Percentiles rank a stretch among this genome's conserved stretches.
Evolutionary conservation across 1,140 invertebrate species (phyloP).

Genomic region (Centruroides vittatus): DNA sequence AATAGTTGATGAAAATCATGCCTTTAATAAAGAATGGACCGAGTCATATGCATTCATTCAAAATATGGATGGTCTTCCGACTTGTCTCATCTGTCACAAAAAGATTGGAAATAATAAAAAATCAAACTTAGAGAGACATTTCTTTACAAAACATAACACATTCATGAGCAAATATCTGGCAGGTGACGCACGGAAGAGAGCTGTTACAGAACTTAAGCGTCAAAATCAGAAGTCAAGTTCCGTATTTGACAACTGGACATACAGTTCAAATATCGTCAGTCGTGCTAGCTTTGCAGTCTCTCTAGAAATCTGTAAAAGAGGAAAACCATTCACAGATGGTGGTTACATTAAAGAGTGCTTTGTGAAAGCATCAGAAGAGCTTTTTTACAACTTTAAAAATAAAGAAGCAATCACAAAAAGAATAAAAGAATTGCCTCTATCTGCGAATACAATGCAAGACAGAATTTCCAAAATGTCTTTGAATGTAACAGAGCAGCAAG

Average conservation of each 20-base stretch:
- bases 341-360: slow-evolving; percentile 3
- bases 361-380: slow-evolving; percentile 2
- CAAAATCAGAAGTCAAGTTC: slow-evolving; percentile 1
- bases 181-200: neutral
- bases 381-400: slow-evolving; percentile 1
- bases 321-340: neutral
- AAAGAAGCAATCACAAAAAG: slow-evolving; percentile 1
- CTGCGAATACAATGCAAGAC: neutral
- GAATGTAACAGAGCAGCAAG: neutral
- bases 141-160: neutral
- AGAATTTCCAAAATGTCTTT: neutral
- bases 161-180: neutral
- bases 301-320: neutral
- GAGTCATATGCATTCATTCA: neutral
- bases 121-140: neutral
- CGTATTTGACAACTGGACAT: neutral
- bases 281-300: neutral
- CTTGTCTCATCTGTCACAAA: neutral
- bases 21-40: neutral
- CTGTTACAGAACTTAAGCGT: neutral
- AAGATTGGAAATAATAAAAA: neutral
- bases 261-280: neutral
- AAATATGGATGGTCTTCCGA: neutral
- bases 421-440: neutral
- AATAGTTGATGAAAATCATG: neutral